Percentiles rank a stretch among this genome's conserved stretches.
Evolutionary conservation across 1,140 invertebrate genomes (phyloP).

Genomic region (Colletes gigas): DNA sequence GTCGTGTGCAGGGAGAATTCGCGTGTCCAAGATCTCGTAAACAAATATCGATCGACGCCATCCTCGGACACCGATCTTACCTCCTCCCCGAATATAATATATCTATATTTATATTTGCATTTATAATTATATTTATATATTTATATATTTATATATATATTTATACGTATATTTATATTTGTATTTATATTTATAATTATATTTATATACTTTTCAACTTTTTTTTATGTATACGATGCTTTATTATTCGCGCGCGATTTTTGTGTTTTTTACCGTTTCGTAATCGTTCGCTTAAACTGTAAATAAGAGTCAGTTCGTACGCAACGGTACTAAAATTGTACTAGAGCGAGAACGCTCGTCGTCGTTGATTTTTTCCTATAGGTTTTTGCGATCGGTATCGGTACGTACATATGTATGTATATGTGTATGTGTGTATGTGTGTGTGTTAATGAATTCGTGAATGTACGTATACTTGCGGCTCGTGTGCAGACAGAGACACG

Average conservation of each 20-base stretch:
- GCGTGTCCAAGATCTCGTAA: too few relatives aligned
- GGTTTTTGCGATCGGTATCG: not conserved
- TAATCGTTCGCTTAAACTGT: constrained; percentile 1
- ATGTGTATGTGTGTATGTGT: not conserved
- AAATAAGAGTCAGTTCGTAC: constrained; percentile 33
- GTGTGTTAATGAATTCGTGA: not conserved
- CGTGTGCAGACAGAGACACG: constrained; percentile 16
- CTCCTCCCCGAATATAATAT: constrained; percentile 51
- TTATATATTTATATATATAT: constrained; percentile 35
- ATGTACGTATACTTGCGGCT: not conserved
- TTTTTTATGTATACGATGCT: constrained; percentile 30
- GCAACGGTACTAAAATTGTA: constrained; percentile 5
- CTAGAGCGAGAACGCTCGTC: constrained; percentile 17
- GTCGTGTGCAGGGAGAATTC: too few relatives aligned
- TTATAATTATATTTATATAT: constrained; percentile 28
- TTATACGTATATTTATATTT: constrained; percentile 42
- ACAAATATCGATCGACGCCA: too few relatives aligned
- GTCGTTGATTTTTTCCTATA: not conserved
- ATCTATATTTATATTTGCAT: constrained; percentile 40
- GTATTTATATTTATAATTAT: constrained; percentile 39
- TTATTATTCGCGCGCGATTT: constrained; percentile 8
- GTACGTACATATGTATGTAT: not conserved
- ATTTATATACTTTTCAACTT: constrained; percentile 39
- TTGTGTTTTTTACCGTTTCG: not conserved
- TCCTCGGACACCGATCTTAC: too few relatives aligned